These are phyloP conservation scores for Dysidea cf. avara DNA, from an alignment of 37 sponge, comb jelly and placozoan genomes.

Conservation along the genomic window DNA sequence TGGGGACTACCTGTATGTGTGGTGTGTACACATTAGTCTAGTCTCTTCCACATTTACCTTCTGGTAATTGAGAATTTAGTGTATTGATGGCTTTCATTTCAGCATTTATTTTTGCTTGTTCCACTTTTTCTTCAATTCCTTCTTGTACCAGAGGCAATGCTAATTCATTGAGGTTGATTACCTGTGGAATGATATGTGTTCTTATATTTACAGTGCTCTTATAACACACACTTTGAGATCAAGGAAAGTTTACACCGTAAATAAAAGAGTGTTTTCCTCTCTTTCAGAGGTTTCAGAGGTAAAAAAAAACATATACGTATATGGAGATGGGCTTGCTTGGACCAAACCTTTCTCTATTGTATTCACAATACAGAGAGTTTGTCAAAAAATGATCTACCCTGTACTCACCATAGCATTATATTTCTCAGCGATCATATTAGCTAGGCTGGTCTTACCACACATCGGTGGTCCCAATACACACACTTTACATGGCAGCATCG, in stretches of 20 bases:
- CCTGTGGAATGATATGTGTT: conserved; percentile 13
- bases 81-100: conserved; percentile 26
- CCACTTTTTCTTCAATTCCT: conserved; percentile 44
- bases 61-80: conserved; percentile 28
- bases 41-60: no score
- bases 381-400: background rate
- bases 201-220: no score
- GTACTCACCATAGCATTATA: conserved; percentile 74
- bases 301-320: background rate
- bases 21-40: conserved; percentile 1
- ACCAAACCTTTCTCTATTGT: background rate
- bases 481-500: conserved; percentile 87
- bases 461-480: conserved; percentile 87
- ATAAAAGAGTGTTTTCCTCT: background rate
- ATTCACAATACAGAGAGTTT: background rate
- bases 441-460: conserved; percentile 82
- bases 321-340: background rate
- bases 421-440: conserved; percentile 66
- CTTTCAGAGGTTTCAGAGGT: background rate
- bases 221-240: no score
- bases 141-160: conserved; percentile 52
- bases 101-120: conserved; percentile 73
- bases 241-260: no score
- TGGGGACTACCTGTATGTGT: background rate
- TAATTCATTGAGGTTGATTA: conserved; percentile 55